These are phyloP conservation scores for Variabilichromis moorii DNA, from an alignment of 2,113 vertebrate species.

Conservation along the genomic window DNA sequence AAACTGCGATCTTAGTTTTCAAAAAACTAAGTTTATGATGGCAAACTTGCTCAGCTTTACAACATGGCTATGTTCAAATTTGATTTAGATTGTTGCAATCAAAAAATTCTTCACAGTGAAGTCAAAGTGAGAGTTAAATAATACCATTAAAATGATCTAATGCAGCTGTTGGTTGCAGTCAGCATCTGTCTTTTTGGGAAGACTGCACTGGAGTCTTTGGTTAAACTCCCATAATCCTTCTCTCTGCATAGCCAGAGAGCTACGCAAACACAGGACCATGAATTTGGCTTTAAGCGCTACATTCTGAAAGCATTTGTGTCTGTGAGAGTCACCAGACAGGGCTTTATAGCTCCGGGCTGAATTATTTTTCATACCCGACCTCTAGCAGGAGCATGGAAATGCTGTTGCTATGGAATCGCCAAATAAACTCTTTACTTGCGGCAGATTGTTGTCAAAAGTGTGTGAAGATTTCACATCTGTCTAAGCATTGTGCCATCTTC, in stretches of 20 bases:
- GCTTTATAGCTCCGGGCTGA: not conserved
- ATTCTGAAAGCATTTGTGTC: not conserved
- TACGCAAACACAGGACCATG: not conserved
- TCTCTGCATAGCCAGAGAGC: not conserved
- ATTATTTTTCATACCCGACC: not conserved
- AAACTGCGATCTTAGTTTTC: not conserved
- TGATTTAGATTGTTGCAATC: not conserved
- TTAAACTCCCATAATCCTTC: not conserved
- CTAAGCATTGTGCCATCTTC: not conserved
- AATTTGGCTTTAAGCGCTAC: not conserved
- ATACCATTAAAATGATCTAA: not conserved
- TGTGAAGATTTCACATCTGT: not conserved
- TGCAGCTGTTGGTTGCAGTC: not conserved
- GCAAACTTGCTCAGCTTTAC: not conserved
- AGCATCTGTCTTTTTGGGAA: not conserved
- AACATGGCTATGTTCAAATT: not conserved
- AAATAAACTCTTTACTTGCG: not conserved
- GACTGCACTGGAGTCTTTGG: not conserved
- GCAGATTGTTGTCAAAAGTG: not conserved
- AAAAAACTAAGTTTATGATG: not conserved
- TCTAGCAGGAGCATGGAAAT: constrained; percentile 1
- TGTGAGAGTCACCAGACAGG: not conserved
- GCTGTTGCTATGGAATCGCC: constrained; percentile 9
- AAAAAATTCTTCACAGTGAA: not conserved
- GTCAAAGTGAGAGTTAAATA: not conserved